Evolutionary conservation across 2,113 vertebrate species (phyloP).

Genomic region (Cyprinodon brontotheroides): DNA sequence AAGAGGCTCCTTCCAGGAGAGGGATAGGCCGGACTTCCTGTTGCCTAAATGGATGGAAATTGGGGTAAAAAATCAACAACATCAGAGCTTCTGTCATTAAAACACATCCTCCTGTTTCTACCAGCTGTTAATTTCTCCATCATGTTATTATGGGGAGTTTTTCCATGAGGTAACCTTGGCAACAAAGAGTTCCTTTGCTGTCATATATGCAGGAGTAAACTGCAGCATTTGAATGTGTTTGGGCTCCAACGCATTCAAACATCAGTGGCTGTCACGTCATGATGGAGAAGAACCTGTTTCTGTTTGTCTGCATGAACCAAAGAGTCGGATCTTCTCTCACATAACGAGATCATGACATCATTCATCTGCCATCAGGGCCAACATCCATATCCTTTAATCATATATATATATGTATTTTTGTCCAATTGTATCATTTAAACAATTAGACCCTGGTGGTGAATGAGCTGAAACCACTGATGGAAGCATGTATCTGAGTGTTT

Average conservation of each 20-base stretch:
- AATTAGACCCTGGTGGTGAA: constrained; percentile 3
- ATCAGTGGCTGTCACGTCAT: constrained; percentile 17
- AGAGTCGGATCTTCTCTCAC: no score
- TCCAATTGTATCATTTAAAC: neutral
- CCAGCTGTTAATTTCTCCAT: neutral
- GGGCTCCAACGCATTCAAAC: constrained; percentile 20
- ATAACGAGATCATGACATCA: constrained; percentile 31
- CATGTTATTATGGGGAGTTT: constrained; percentile 12
- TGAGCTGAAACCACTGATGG: constrained; percentile 13
- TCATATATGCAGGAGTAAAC: neutral
- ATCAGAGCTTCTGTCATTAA: neutral
- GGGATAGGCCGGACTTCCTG: constrained; percentile 78
- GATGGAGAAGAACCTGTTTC: constrained; percentile 17
- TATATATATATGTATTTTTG: neutral
- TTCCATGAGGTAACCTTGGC: constrained; percentile 40
- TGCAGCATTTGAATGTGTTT: constrained; percentile 27
- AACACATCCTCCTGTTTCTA: neutral
- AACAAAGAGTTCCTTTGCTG: constrained; percentile 21
- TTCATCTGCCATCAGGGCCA: constrained; percentile 14
- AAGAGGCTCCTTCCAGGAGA: constrained; percentile 88
- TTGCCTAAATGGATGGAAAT: constrained; percentile 71
- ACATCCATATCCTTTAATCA: no score
- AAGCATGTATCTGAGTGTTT: constrained; percentile 30
- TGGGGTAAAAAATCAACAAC: no score
- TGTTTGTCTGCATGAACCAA: neutral